Evolutionary conservation across 2,888 invertebrate species (phyloP), one percentile per base, ranked within the genome.

Genomic region (Caenorhabditis macrosperma): DNA sequence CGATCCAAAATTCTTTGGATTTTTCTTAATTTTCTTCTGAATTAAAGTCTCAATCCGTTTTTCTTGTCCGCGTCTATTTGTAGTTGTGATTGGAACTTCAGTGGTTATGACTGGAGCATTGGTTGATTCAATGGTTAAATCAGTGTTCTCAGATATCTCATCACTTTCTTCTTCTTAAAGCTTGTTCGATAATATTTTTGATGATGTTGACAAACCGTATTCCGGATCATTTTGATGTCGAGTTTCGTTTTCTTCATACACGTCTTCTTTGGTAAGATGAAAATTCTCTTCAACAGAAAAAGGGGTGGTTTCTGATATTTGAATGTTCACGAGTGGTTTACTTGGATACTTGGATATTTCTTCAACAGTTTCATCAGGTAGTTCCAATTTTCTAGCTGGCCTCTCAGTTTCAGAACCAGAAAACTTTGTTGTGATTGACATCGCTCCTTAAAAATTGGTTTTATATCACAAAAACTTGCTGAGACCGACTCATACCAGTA

Each of bases 1-100:
- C 12, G 85, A 83, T 28, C 72, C 85, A 48, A 84, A 85, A 54
- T 82, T 84, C 44, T 68, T 72, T 50, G 82, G 82, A 54, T 82
- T 68, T 44, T 84, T 82, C 20, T 68, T 74, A 50, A 77, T 76
- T 24, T 81, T 81, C 38, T 77, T 63, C 3, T 57, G 64, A 22
- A 69, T 41, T n/a, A 57, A 12, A 9, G 46, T 28, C 46, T 77
- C 48, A 48, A 60, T 44, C 2, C 48, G 54, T 54, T 63, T 69
- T 60, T 12, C 38, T 30, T 44, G 48, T 46, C 44, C 46, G 24
- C 54, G 46, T n/a, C 50, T 33, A 9, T 26, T 46, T 17, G 59
- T 64, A 15, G 75, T 75, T 7, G 78, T 71, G 6, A 63, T 38
- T 1, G 44, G 33, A 54, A 67, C 60, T 46, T 52, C 22, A 6